Evolutionary conservation across 2,113 vertebrate species (phyloP), one percentile per base, ranked within the genome.

Genomic region (Larimichthys polyactis): DNA sequence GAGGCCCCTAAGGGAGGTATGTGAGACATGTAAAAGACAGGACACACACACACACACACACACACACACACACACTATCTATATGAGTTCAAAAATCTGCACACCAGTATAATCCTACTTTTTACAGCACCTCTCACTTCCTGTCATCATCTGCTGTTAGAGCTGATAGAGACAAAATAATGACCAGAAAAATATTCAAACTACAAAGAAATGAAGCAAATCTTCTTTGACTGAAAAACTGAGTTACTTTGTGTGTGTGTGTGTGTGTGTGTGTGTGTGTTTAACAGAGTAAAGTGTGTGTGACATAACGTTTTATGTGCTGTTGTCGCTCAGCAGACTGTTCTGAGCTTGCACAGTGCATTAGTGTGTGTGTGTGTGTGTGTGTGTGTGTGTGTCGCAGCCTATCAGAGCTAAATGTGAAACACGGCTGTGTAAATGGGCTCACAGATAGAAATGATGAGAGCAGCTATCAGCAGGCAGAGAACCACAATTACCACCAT

Each of bases 381-480:
- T n/a, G 64, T 48, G 64, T n/a, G 73, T 60, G 52, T 66, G 75
- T 32, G 75, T 10, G 44, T 29, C 77, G 82, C 63, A 66, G 64
- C 67, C 77, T 63, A 85, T 91, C 83, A 87, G 71, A 85, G 64
- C 71, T 81, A 71, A 88, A 89, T 88, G 86, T 69, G 83, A 78
- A 78, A 87, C 82, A 83, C 51, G 84, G 71, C 59, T 66, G 84
- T 87, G 88, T 81, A 92, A 93, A 92, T 84, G 87, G 80, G 62
- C 68, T 69, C 17, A 54, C 74, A 65, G 87, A 93, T 77, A 82
- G 90, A 92, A 90, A 86, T 83, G 85, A 93, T 90, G 90, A 91
- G 71, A 75, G 71, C 71, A 36, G 68, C 85, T 12, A 71, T 78
- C 81, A 83, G 81, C 81, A 71, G 63, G 63, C 71, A 78, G 75